Conservation (phyloP, 2,888 invertebrate species). For the Octodonta nipae region DNA sequence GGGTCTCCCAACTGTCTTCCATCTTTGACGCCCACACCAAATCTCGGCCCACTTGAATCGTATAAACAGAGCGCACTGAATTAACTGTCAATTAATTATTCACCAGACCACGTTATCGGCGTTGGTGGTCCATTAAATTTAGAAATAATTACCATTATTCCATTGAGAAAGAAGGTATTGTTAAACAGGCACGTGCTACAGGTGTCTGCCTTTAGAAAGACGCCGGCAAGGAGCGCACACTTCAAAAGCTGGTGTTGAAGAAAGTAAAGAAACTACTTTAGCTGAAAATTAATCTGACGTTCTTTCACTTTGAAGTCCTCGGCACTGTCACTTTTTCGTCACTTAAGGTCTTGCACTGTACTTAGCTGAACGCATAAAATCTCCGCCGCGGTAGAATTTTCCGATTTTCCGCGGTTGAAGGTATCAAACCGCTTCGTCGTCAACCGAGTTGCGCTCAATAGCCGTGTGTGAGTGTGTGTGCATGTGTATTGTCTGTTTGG, state of each 20-base stretch:
- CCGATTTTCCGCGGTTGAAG: not conserved
- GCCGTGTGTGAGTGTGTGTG: not conserved
- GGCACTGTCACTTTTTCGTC: no score
- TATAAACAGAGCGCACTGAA: constrained; percentile 16
- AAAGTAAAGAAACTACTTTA: no score
- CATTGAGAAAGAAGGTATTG: no score
- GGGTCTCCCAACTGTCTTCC: constrained; percentile 37
- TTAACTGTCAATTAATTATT: constrained; percentile 20
- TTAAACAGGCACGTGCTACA: constrained; percentile 2
- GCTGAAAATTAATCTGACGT: no score
- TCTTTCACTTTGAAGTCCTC: no score
- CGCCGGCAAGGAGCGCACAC: not conserved
- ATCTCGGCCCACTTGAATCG: constrained; percentile 19
- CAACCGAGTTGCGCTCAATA: not conserved
- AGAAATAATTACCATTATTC: no score
- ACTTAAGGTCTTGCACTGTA: no score
- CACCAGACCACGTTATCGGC: no score
- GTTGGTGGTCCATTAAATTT: no score
- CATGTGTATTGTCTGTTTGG: constrained; percentile 9
- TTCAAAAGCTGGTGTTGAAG: no score
- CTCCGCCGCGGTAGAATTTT: constrained; percentile 1
- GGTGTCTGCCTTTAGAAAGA: not conserved
- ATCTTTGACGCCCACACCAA: constrained; percentile 27
- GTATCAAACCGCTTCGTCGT: not conserved
- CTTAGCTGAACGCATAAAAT: constrained; percentile 9